These are phyloP conservation scores for Hyphantria cunea DNA, from an alignment of 1,140 invertebrate species.

Conservation along the genomic window DNA sequence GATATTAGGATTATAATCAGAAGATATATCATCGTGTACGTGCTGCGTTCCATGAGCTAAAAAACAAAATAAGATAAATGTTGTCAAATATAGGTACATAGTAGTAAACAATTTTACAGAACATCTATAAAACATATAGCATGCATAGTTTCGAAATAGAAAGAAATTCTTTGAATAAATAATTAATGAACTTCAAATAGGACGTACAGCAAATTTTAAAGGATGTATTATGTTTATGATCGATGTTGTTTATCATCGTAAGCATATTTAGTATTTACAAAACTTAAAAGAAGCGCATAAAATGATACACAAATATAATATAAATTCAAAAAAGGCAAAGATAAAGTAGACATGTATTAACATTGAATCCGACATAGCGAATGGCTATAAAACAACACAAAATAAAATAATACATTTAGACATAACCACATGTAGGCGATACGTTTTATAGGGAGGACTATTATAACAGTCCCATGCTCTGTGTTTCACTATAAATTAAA, in stretches of 20 bases:
- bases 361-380: conserved; percentile 1
- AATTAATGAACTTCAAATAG: no score
- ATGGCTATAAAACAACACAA: conserved; percentile 6
- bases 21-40: conserved; percentile 41
- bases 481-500: conserved; percentile 48
- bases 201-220: no score
- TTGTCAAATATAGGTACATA: conserved; percentile 3
- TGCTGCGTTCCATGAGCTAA: conserved; percentile 47
- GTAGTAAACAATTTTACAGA: conserved; percentile 1
- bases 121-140: conserved; percentile 33
- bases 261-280: no score
- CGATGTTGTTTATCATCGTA: no score
- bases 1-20: conserved; percentile 66
- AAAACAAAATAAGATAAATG: conserved; percentile 43
- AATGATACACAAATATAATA: neutral
- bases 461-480: conserved; percentile 56
- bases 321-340: conserved; percentile 1
- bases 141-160: conserved; percentile 29
- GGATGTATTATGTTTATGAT: no score
- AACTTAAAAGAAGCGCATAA: no score
- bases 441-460: conserved; percentile 38
- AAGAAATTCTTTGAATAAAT: no score
- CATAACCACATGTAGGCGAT: conserved; percentile 28
- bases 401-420: conserved; percentile 19
- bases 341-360: conserved; percentile 6